These are phyloP conservation scores for Heliocidaris tuberculata DNA, from an alignment of 35 echinoderm and acorn worm genomes.

Conservation along the genomic window DNA sequence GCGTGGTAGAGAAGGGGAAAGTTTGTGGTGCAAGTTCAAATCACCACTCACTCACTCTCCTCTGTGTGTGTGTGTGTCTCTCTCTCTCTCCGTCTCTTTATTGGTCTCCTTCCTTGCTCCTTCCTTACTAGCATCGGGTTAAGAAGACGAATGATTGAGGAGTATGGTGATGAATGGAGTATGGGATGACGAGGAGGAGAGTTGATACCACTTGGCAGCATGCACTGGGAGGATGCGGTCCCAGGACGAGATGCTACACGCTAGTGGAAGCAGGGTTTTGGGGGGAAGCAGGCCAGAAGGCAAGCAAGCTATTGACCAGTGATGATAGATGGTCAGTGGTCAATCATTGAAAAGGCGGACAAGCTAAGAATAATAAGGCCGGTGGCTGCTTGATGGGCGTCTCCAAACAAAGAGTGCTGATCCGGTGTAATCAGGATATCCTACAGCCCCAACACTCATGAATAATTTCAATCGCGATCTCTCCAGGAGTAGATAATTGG, in stretches of 20 bases:
- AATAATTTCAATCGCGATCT: background rate
- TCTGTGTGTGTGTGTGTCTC: too few relatives aligned
- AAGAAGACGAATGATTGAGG: slow-evolving; percentile 1
- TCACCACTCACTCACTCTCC: background rate
- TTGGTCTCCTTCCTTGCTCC: background rate
- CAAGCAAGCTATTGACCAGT: background rate
- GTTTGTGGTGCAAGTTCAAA: background rate
- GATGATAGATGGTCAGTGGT: background rate
- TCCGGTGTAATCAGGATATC: background rate
- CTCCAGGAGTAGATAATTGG: background rate
- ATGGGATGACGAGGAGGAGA: background rate
- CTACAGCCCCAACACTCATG: background rate
- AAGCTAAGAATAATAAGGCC: background rate
- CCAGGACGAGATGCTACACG: background rate
- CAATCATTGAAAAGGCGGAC: background rate
- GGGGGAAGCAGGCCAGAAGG: background rate
- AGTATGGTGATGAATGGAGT: background rate
- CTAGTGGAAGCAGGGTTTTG: background rate
- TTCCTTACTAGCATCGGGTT: background rate
- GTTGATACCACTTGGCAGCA: background rate
- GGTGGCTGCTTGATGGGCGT: background rate
- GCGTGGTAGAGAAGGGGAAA: background rate
- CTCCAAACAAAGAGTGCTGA: background rate
- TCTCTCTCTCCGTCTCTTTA: background rate
- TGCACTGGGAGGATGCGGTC: background rate